These are phyloP conservation scores for Drosophila setosimentum DNA, from an alignment of 2,888 invertebrate species.

Conservation along the genomic window DNA sequence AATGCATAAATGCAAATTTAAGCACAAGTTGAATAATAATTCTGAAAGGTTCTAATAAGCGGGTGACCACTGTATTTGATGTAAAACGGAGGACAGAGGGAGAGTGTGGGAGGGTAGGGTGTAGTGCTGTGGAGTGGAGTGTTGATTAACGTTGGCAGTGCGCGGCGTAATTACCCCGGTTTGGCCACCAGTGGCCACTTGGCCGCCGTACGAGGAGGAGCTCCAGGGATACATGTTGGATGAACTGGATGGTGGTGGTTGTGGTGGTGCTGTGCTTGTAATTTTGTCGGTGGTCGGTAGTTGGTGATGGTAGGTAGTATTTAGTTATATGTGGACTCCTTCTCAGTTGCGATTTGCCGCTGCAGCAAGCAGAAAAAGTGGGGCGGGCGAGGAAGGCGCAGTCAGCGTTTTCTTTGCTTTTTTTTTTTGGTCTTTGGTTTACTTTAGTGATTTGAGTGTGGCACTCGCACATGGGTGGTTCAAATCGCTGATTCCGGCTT, in stretches of 20 bases:
- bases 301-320: conserved; percentile 28
- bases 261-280: conserved; percentile 26
- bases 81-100: conserved; percentile 10
- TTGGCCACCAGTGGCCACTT: conserved; percentile 57
- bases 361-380: conserved; percentile 34
- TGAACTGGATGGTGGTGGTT: conserved; percentile 16
- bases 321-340: conserved; percentile 38
- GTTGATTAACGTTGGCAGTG: conserved; percentile 34
- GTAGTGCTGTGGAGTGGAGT: conserved; percentile 16
- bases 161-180: conserved; percentile 68
- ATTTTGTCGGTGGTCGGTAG: neutral
- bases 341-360: conserved; percentile 34
- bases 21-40: neutral
- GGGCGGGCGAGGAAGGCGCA: conserved; percentile 54
- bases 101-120: neutral
- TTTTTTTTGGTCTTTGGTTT: conserved; percentile 16
- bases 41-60: neutral
- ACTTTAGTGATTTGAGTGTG: conserved; percentile 12
- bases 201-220: conserved; percentile 82
- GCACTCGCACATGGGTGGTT: conserved; percentile 22
- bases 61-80: conserved; percentile 7
- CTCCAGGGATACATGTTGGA: conserved; percentile 84
- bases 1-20: neutral
- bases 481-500: conserved; percentile 40
- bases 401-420: conserved; percentile 55